Evolutionary conservation across 2,888 invertebrate genomes (phyloP).

Genomic region (Gymnocheta viridis): DNA sequence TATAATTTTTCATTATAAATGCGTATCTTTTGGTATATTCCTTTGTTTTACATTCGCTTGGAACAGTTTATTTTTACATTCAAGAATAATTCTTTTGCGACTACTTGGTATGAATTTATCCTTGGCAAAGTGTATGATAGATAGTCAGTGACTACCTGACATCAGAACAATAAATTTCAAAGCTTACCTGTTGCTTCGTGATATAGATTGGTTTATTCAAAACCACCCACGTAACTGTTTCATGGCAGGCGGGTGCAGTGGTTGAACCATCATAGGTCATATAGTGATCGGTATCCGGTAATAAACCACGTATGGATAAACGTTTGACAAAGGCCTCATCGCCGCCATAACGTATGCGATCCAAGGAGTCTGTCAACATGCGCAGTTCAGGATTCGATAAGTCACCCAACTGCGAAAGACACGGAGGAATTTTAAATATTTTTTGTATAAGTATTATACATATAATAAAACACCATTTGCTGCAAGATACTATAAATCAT

Average conservation of each 20-base stretch:
- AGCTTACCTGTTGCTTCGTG: conserved; percentile 95
- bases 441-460: background rate
- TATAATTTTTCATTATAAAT: no score
- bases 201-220: conserved; percentile 99
- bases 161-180: background rate
- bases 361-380: conserved; percentile 94
- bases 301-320: conserved; percentile 92
- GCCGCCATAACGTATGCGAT: conserved; percentile 95
- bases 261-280: conserved; percentile 99
- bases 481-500: conserved; percentile 24
- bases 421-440: background rate
- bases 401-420: conserved; percentile 89
- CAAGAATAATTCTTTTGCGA: no score
- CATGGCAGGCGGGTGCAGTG: conserved; percentile 98
- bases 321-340: conserved; percentile 92
- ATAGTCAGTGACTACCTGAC: no score
- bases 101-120: no score
- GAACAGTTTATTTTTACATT: no score
- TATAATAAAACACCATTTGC: background rate
- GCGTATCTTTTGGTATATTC: no score
- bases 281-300: conserved; percentile 97
- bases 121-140: no score
- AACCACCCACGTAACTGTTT: conserved; percentile 99
- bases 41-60: no score
- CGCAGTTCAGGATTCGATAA: conserved; percentile 95